Evolutionary conservation across 2,113 vertebrate species (phyloP), one percentile per base, ranked within the genome.

Genomic region (Pelodiscus sinensis): DNA sequence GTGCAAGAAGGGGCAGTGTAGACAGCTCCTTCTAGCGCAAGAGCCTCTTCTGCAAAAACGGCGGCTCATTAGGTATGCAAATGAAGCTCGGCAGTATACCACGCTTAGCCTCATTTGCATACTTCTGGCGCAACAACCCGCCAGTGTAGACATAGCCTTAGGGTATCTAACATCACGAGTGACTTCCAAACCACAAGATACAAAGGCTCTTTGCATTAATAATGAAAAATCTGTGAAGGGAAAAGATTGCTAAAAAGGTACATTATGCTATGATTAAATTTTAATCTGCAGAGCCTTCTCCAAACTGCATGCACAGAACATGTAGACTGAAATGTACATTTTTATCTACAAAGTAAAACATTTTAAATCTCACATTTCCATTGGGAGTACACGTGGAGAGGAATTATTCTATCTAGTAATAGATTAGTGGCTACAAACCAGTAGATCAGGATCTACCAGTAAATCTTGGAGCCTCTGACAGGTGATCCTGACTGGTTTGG

Each of bases 301-400:
- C 1, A 38, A 9, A 14, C 80, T 82, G 84, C 62, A 29, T 25
- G 60, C 18, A 13, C 8, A 25, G 14, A 82, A 3, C 0, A 31
- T 8, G 19, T 3, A 50, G 51, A 21, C 50, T 35, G 31, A 0
- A 0, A 65, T 50, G 77, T 25, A 86, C 10, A 12, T 62, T 44
- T 60, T 1, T 11, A 68, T 18, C 18, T 71, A 71, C 44, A n/a
- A 62, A 88, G 77, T 24, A 44, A 44, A 44, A 44, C 5, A 44
- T 44, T 44, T 51, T 86, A 25, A 84, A 73, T 29, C 7, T 84
- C 55, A 27, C n/a, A 2, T 86, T 60, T 81, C 29, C 79, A 75
- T 29, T 65, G 21, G 56, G 24, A 22, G 88, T 90, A 91, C 19
- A n/a, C 24, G 55, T 4, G 11, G 22, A 24, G 79, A 10, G 79